phyloP scores from a whole-genome alignment of 1,140 invertebrate species.

The Achatina immaculata region DNA sequence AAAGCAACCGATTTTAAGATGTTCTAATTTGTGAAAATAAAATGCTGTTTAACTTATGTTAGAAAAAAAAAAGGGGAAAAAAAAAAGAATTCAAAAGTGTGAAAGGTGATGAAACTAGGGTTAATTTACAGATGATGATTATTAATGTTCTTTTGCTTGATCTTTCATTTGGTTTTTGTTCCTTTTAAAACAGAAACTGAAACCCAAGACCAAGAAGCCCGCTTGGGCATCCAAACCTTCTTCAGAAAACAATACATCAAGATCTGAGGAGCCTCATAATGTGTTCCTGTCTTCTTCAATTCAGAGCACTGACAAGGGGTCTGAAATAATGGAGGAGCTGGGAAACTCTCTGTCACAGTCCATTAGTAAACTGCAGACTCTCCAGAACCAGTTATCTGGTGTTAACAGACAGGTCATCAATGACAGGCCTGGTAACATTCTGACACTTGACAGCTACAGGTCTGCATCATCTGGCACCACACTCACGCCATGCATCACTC shows the following conservation, averaged over 20 bases:
- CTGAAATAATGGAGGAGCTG: slow-evolving; percentile 44
- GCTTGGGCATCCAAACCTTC: slow-evolving; percentile 36
- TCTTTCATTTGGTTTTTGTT: neutral
- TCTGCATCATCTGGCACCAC: slow-evolving; percentile 34
- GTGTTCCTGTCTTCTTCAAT: slow-evolving; percentile 62
- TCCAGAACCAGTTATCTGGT: slow-evolving; percentile 46
- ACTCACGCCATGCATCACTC: neutral
- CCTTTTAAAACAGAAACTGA: slow-evolving; percentile 16
- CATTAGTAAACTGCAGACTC: slow-evolving; percentile 47
- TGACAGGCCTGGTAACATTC: neutral
- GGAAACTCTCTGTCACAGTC: slow-evolving; percentile 50
- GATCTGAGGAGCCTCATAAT: slow-evolving; percentile 54
- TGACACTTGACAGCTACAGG: slow-evolving; percentile 35
- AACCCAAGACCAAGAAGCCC: slow-evolving; percentile 35
- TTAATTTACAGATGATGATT: too few species aligned
- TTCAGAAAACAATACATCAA: slow-evolving; percentile 33
- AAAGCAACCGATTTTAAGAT: too few species aligned
- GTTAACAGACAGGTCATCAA: slow-evolving; percentile 34
- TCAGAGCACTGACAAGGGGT: slow-evolving; percentile 48
- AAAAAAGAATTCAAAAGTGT: too few species aligned
- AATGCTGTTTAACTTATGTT: too few species aligned
- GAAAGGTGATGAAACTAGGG: too few species aligned
- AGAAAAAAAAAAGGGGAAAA: too few species aligned
- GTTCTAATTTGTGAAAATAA: too few species aligned
- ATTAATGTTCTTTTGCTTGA: neutral